Percentiles rank a stretch among this genome's conserved stretches.
Conservation (phyloP, 2,888 invertebrate species). For the Cordylochernes scorpioides region DNA sequence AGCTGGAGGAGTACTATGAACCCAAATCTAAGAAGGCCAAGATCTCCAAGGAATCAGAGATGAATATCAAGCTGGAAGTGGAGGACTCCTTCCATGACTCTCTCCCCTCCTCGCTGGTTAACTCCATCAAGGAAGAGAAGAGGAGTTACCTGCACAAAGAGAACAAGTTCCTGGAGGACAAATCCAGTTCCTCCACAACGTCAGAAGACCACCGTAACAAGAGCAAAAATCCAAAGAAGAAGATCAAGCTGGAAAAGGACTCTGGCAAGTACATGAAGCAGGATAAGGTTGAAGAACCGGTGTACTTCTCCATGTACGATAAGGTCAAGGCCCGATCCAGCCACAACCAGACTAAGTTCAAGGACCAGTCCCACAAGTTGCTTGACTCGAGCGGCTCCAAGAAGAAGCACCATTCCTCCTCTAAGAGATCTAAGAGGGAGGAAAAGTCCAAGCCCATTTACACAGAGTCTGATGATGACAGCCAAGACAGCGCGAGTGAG, state of each 20-base stretch:
- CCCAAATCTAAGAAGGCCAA: too few species aligned
- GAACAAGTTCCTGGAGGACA: too few species aligned
- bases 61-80: conserved; percentile 5
- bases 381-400: conserved; percentile 39
- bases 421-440: conserved; percentile 27
- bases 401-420: conserved; percentile 19
- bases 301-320: conserved; percentile 89
- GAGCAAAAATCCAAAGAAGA: too few species aligned
- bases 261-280: too few species aligned
- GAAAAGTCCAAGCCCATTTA: conserved; percentile 9
- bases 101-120: too few species aligned
- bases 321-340: conserved; percentile 79
- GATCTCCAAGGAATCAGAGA: conserved; percentile 5
- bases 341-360: conserved; percentile 17
- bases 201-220: too few species aligned
- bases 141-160: too few species aligned
- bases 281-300: conserved; percentile 60
- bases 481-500: conserved; percentile 14
- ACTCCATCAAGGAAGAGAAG: too few species aligned
- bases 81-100: too few species aligned
- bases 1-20: conserved; percentile 1
- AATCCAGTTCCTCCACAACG: too few species aligned
- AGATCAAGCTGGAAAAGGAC: too few species aligned
- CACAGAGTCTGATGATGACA: conserved; percentile 15
- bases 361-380: conserved; percentile 44